These are phyloP conservation scores for Volucella zonaria DNA, from an alignment of 2,888 invertebrate species.

Conservation along the genomic window DNA sequence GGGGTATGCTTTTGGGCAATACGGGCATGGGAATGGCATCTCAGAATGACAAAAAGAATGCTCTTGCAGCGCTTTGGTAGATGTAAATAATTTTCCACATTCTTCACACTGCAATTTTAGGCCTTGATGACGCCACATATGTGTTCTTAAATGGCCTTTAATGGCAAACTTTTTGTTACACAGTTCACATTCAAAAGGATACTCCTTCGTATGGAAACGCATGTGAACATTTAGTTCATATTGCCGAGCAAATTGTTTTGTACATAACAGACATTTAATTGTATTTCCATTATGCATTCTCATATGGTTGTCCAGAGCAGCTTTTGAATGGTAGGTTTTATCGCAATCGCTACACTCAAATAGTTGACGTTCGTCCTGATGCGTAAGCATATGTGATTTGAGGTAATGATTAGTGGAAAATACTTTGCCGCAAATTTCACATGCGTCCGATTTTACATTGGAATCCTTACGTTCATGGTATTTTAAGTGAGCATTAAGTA, in stretches of 20 bases:
- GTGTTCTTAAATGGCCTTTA: slow-evolving; percentile 75
- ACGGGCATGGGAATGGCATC: slow-evolving; percentile 76
- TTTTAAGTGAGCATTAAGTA: slow-evolving; percentile 75
- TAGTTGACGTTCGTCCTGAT: slow-evolving; percentile 73
- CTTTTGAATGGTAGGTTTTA: slow-evolving; percentile 72
- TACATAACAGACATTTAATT: slow-evolving; percentile 73
- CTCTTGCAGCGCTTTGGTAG: slow-evolving; percentile 76
- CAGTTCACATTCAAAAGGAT: slow-evolving; percentile 76
- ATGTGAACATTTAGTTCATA: slow-evolving; percentile 76
- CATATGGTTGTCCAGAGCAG: slow-evolving; percentile 75
- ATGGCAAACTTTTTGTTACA: slow-evolving; percentile 76
- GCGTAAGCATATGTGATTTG: slow-evolving; percentile 75
- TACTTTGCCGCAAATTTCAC: slow-evolving; percentile 75
- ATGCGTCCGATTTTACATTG: slow-evolving; percentile 75
- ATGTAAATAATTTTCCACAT: slow-evolving; percentile 76
- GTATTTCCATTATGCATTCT: slow-evolving; percentile 75
- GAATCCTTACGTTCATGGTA: slow-evolving; percentile 74
- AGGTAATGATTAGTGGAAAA: slow-evolving; percentile 76
- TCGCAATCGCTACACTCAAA: slow-evolving; percentile 62
- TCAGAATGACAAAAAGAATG: slow-evolving; percentile 76
- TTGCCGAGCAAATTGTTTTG: slow-evolving; percentile 75
- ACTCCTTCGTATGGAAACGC: slow-evolving; percentile 76
- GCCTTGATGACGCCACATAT: slow-evolving; percentile 76
- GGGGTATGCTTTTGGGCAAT: slow-evolving; percentile 75
- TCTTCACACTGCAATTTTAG: slow-evolving; percentile 76